These are phyloP conservation scores for Macroramphosus scolopax DNA, from an alignment of 2,797 vertebrate genomes.

Conservation along the genomic window DNA sequence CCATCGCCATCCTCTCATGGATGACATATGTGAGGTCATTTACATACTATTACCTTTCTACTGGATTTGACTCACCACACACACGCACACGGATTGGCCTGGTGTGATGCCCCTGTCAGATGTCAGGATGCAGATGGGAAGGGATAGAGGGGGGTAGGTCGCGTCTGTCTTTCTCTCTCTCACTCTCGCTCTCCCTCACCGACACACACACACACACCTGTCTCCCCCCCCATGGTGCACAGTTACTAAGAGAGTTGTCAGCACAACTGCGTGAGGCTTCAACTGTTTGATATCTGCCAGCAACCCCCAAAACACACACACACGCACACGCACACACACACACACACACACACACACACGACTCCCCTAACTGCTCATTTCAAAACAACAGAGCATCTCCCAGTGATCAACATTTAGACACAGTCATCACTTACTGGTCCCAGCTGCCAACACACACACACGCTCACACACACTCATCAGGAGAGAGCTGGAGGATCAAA, in stretches of 20 bases:
- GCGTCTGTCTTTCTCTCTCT: conserved; percentile 55
- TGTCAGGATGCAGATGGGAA: conserved; percentile 75
- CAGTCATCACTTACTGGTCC: conserved; percentile 93
- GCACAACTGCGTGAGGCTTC: conserved; percentile 62
- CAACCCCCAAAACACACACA: conserved; percentile 21
- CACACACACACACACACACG: conserved; percentile 27
- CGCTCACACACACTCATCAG: conserved; percentile 45
- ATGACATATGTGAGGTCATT: conserved; percentile 70
- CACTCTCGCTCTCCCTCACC: conserved; percentile 20
- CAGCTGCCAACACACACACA: conserved; percentile 90
- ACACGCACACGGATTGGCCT: conserved; percentile 44
- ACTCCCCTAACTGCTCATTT: conserved; percentile 72
- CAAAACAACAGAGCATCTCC: conserved; percentile 83
- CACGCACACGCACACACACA: conserved; percentile 17
- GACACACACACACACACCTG: conserved; percentile 49
- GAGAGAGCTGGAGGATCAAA: conserved; percentile 67
- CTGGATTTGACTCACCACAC: conserved; percentile 44
- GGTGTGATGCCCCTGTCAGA: conserved; percentile 74
- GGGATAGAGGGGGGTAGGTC: conserved; percentile 62
- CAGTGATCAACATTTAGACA: conserved; percentile 97
- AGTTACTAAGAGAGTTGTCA: conserved; percentile 79
- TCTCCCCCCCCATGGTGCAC: conserved; percentile 61
- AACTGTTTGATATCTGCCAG: conserved; percentile 79
- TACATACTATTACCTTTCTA: conserved; percentile 70
- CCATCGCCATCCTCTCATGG: conserved; percentile 54